These are phyloP conservation scores for Aplocera efformata DNA, from an alignment of 2,888 invertebrate genomes.

Conservation along the genomic window DNA sequence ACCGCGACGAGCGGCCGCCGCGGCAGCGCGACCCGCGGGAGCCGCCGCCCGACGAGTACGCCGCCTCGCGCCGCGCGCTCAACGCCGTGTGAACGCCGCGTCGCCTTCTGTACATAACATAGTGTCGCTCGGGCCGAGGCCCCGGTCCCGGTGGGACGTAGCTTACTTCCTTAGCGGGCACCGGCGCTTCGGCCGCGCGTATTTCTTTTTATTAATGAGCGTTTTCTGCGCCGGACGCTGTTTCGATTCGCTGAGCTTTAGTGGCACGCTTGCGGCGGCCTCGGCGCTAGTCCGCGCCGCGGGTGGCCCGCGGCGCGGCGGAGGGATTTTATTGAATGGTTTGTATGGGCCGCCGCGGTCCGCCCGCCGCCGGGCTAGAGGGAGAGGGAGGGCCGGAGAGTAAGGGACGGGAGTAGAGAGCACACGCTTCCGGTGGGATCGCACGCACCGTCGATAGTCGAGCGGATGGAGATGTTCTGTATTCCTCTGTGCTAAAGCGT, in stretches of 20 bases:
- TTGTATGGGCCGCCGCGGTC: slow-evolving; percentile 6
- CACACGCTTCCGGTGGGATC: slow-evolving; percentile 2
- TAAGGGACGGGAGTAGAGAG: slow-evolving; percentile 2
- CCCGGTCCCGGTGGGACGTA: slow-evolving; percentile 4
- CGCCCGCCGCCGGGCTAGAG: slow-evolving; percentile 12
- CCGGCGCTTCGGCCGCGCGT: slow-evolving; percentile 24
- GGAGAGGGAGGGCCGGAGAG: slow-evolving; percentile 15
- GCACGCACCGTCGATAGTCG: too few species aligned
- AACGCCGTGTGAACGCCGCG: slow-evolving; percentile 83
- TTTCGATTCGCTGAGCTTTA: slow-evolving; percentile 56
- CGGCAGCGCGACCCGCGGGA: slow-evolving; percentile 56
- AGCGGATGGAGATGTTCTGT: slow-evolving; percentile 3
- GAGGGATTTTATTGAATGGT: slow-evolving; percentile 3
- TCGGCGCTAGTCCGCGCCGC: slow-evolving; percentile 15
- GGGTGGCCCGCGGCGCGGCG: slow-evolving; percentile 8
- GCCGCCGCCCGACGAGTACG: slow-evolving; percentile 77
- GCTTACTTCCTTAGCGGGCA: slow-evolving; percentile 19
- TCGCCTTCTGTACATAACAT: slow-evolving; percentile 7
- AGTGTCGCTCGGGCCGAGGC: slow-evolving; percentile 1
- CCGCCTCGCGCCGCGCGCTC: slow-evolving; percentile 84
- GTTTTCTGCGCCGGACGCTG: slow-evolving; percentile 38
- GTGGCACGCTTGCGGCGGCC: slow-evolving; percentile 35
- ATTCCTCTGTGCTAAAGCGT: slow-evolving; percentile 22
- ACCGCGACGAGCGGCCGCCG: slow-evolving; percentile 66
- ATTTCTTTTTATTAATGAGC: slow-evolving; percentile 34